Conservation (phyloP, 2,113 vertebrate genomes). For the Microcebus griseorufus region DNA sequence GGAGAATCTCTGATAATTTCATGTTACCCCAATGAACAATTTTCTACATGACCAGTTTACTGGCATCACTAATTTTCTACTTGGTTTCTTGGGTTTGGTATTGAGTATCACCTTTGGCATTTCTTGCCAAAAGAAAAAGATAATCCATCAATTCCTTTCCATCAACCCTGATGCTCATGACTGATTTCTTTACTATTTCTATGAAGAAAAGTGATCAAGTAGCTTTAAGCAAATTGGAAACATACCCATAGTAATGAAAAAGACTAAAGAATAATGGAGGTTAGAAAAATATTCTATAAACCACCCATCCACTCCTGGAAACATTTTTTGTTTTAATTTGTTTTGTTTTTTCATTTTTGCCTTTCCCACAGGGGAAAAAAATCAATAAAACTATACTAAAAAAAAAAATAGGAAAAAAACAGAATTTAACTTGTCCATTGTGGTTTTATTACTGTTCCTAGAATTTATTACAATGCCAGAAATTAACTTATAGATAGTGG, state of each 20-base stretch:
- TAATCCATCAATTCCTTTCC: not conserved
- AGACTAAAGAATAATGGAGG: constrained; percentile 77
- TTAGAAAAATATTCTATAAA: constrained; percentile 78
- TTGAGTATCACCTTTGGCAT: not conserved
- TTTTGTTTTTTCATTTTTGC: constrained; percentile 51
- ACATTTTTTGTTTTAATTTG: constrained; percentile 58
- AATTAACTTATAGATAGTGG: constrained; percentile 89
- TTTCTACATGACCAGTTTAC: not conserved
- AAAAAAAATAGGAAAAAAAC: constrained; percentile 21
- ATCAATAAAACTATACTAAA: not conserved
- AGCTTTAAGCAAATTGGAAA: not conserved
- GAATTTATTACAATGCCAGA: constrained; percentile 86
- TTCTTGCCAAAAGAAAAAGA: constrained; percentile 32
- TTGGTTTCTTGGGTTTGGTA: not conserved
- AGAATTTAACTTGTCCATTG: constrained; percentile 83
- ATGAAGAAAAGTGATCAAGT: constrained; percentile 53
- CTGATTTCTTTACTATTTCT: constrained; percentile 63
- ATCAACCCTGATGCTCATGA: not conserved
- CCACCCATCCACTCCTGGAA: constrained; percentile 69
- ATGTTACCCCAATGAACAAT: not conserved
- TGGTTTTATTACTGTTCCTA: constrained; percentile 86
- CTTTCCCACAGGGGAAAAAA: constrained; percentile 78
- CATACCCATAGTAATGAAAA: constrained; percentile 54
- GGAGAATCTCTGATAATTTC: not conserved
- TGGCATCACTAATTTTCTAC: not conserved